Evolutionary conservation across 1,140 invertebrate species (phyloP), one percentile per base, ranked within the genome.

Genomic region (Choristoneura fumiferana): DNA sequence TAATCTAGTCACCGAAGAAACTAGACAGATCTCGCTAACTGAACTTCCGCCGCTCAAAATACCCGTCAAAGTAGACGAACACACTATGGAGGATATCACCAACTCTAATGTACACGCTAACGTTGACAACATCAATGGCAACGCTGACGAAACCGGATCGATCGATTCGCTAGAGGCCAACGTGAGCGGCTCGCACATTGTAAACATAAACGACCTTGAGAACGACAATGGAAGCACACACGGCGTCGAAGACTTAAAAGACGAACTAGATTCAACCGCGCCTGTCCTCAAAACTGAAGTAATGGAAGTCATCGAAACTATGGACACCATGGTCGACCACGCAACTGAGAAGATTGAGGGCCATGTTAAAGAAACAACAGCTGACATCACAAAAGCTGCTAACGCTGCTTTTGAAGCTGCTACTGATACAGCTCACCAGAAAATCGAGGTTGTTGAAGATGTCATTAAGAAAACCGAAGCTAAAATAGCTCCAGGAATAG

Each of bases 31-130:
- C 22, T 69, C 76, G n/a, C 40, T 86, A 10, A 72, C 78, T 5
- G 86, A 89, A 79, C 70, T 87, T 57, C 89, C 91, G 58, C 87
- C 87, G n/a, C 63, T 90, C 63, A 90, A 84, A 78, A 58, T 90
- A 14, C 87, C 87, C 49, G 60, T 82, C 63, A 84, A 73, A 60
- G 66, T 76, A 12, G 15, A 45, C 40, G 17, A 17, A n/a, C 58
- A 63, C 15, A 63, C 56, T 0, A 62, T 60, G n/a, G 76, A 81
- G 60, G 75, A 78, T 49, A 57, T 82, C n/a, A 57, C 65, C 1
- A 84, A 81, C 62, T 76, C 76, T 4, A 84, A 87, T 62, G 58
- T 73, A 54, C 61, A 76, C 36, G 55, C 58, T 38, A 80, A 69
- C 56, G 63, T 67, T n/a, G 69, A 78, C 54, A 67, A 62, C 52